These are phyloP conservation scores for Habrosyne pyritoides DNA, from an alignment of 2,888 invertebrate species.

Conservation along the genomic window DNA sequence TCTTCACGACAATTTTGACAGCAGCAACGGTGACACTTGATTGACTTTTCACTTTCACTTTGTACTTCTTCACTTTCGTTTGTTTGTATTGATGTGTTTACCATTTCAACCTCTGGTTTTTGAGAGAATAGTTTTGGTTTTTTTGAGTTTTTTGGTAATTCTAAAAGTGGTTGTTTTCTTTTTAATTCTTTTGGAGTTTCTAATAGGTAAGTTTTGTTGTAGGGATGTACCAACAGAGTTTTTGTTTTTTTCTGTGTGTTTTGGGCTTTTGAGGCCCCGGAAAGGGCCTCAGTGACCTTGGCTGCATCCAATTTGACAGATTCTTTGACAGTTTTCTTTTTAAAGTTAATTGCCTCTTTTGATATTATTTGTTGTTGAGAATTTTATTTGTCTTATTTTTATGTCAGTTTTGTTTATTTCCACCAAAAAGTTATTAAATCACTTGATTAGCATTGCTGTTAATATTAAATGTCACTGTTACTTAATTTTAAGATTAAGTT, in stretches of 20 bases:
- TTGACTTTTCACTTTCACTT: constrained; percentile 23
- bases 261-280: constrained; percentile 54
- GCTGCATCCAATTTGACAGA: constrained; percentile 72
- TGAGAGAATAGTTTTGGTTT: constrained; percentile 58
- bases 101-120: constrained; percentile 37
- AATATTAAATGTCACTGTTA: too few relatives aligned
- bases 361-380: constrained; percentile 11
- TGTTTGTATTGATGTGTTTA: constrained; percentile 38
- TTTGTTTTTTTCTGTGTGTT: constrained; percentile 38
- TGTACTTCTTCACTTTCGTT: constrained; percentile 17
- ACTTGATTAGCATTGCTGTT: too few relatives aligned
- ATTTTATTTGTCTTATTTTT: too few relatives aligned
- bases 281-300: constrained; percentile 59
- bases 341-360: constrained; percentile 4
- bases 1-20: constrained; percentile 32
- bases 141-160: constrained; percentile 63
- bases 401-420: background rate
- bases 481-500: too few relatives aligned
- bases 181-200: constrained; percentile 73
- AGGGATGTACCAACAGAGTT: constrained; percentile 69
- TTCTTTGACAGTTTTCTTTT: constrained; percentile 26
- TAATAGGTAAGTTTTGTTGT: constrained; percentile 53
- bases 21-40: constrained; percentile 52
- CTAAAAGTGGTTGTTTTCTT: constrained; percentile 61
- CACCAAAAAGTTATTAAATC: too few relatives aligned